Conservation (phyloP, 2,888 invertebrate species). For the Lymantria monacha region DNA sequence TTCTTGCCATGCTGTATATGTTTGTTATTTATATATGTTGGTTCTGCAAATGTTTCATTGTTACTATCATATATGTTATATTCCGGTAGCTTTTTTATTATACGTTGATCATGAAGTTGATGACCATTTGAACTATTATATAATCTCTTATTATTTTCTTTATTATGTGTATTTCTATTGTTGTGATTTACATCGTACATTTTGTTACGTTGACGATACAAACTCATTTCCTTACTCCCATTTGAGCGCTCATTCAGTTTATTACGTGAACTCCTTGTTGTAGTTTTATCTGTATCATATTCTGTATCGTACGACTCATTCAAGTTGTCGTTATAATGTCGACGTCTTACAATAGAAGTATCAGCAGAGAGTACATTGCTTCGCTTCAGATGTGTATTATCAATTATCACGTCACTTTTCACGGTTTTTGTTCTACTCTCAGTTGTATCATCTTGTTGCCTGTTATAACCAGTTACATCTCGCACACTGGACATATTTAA, state of each 20-base stretch:
- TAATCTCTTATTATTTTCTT: background rate
- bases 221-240: background rate
- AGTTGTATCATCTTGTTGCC: background rate
- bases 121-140: background rate
- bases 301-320: background rate
- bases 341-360: background rate
- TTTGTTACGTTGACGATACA: background rate
- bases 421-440: conserved; percentile 7
- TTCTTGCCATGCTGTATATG: background rate
- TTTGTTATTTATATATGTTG: background rate
- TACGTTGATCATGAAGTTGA: background rate
- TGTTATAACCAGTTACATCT: background rate
- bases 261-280: background rate
- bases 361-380: background rate
- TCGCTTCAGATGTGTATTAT: conserved; percentile 26
- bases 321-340: background rate
- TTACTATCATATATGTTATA: background rate
- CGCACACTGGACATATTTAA: background rate
- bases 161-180: background rate
- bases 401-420: conserved; percentile 39
- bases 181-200: background rate
- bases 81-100: background rate
- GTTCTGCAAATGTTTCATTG: background rate
- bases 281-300: background rate
- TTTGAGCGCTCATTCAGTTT: background rate